Evolutionary conservation across 2,797 vertebrate species (phyloP), one percentile per base, ranked within the genome.

Genomic region (Ctenopoma kingsleyae): DNA sequence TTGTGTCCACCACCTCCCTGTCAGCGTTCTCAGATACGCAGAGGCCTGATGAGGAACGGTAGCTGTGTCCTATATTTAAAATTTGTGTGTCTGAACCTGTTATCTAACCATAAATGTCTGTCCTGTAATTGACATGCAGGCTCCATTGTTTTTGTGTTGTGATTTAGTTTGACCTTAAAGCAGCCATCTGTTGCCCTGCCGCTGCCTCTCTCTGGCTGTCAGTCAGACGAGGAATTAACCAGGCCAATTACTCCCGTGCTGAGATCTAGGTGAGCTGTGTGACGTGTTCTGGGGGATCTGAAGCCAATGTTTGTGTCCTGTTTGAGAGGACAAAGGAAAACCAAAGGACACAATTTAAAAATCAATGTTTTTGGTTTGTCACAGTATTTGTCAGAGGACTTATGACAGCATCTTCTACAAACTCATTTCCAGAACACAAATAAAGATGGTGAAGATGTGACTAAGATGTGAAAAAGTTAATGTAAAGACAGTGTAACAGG

Each of bases 111-210:
- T 23, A 71, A 10, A 19, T 67, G 67, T 68, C 50, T 59, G 46
- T 30, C 65, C 65, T 81, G 51, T 80, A 54, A 67, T 76, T 52
- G 76, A 64, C 58, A 59, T 32, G 43, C 46, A 53, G 63, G 13
- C 44, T 67, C 19, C 43, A 27, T 35, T 73, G 76, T 64, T 40
- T 78, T 63, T 27, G 32, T 82, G 19, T 15, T n/a, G 23, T 68
- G 64, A 73, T 68, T 69, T 66, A 54, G 48, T 78, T 55, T 86
- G 82, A 91, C 88, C 90, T 88, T 64, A 83, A 83, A 63, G 59
- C 54, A 59, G 71, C 92, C 90, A 88, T 92, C 92, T 94, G 93
- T 70, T 58, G 47, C 71, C 57, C 52, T 17, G 48, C 65, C 27
- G 3, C 58, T 19, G 51, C 47, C 49, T 44, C 57, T 32, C 49